A percentile compares a stretch with the other conserved stretches of the same genome.
Evolutionary conservation across 2,797 vertebrate species (phyloP).

Genomic region (Ambastaia sidthimunki): DNA sequence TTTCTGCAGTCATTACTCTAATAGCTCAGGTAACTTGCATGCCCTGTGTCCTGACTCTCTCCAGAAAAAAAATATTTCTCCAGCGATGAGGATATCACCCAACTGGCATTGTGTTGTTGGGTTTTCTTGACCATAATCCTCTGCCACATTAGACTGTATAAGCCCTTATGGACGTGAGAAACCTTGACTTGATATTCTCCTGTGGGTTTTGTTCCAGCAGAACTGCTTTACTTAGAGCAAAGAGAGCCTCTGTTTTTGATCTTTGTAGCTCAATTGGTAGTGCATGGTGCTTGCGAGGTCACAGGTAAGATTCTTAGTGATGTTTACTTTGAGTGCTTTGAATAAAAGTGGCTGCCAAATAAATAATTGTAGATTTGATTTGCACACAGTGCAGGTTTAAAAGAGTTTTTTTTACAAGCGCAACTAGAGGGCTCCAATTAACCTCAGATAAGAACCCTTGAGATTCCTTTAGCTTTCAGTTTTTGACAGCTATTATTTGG

Average conservation of each 20-base stretch:
- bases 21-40: neutral
- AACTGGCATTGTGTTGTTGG: neutral
- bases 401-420: too few relatives aligned
- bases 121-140: neutral
- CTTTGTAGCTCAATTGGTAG: neutral
- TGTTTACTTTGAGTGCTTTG: too few relatives aligned
- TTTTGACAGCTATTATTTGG: too few relatives aligned
- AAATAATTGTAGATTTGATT: too few relatives aligned
- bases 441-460: too few relatives aligned
- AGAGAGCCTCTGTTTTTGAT: slow-evolving; percentile 1
- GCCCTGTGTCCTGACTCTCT: neutral
- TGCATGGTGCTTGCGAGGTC: neutral
- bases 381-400: too few relatives aligned
- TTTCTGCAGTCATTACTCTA: neutral
- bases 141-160: neutral
- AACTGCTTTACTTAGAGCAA: neutral
- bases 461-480: too few relatives aligned
- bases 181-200: neutral
- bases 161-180: slow-evolving; percentile 1
- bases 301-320: neutral
- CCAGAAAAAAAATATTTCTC: neutral
- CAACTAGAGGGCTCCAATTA: too few relatives aligned
- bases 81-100: neutral
- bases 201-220: neutral
- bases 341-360: too few relatives aligned